Base-by-base conservation (phyloP, 2,113 vertebrate genomes). In the Oenanthe melanoleuca region DNA sequence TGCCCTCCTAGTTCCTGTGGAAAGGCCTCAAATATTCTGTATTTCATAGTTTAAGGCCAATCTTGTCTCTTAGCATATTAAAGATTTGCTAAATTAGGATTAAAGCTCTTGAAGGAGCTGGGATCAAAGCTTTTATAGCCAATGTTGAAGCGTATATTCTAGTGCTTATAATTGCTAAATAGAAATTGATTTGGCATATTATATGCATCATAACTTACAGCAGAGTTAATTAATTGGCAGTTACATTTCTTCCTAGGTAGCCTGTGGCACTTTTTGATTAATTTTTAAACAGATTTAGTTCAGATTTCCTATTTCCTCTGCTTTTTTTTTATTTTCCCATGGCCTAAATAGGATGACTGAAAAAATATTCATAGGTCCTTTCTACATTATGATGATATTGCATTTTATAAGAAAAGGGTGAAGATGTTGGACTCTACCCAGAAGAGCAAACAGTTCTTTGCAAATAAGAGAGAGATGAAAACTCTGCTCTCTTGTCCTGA, bases 161-260 rank as follows among this genome's bases (percentile, higher is more conserved):
- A 92, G 93, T 92, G 65, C 82, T 91, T 94, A 60, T 95, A 95
- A 95, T 96, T 95, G 72, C 75, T 88, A 94, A 96, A 91, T 38
- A 93, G 78, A 95, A 83, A 86, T 38, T 87, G 77, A 89, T 93
- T 92, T 96, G 89, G 92, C 80, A 79, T 89, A 91, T 96, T 88
- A 96, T 92, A 94, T 91, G 67, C 89, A 95, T 90, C 92, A 83
- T 89, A 94, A 95, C 86, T 95, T 96, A 88, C 31, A 97, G 87
- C 64, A 93, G 65, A 96, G 65, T 97, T 97, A 97, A 97, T 97
- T 97, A 97, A 92, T 78, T 84, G 80, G 47, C 63, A 93, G 49
- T 88, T 97, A 61, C 66, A 81, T 95, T 94, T 96, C 89, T 97
- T 96, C 74, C 65, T 90, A 47, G 31, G 44, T 89, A 92, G 94